Evolutionary conservation across 2,797 vertebrate species (phyloP).

Genomic region (Eulemur coronatus): DNA sequence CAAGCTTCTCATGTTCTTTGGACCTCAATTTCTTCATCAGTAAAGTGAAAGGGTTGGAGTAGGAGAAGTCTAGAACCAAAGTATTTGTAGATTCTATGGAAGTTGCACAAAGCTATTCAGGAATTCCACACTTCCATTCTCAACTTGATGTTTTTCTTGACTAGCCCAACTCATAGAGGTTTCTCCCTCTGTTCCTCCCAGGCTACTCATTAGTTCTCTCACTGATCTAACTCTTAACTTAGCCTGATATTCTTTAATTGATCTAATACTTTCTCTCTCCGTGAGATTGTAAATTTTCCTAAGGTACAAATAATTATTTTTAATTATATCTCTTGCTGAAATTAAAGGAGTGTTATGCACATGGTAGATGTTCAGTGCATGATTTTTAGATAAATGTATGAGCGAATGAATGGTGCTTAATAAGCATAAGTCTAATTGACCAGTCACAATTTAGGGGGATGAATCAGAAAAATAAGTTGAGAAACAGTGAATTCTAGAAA

Average conservation of each 20-base stretch:
- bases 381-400: neutral
- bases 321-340: neutral
- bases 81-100: neutral
- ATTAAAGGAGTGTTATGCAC: neutral
- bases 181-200: neutral
- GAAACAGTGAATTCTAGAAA: slow-evolving; percentile 21
- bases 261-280: neutral
- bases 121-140: neutral
- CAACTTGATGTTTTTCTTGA: neutral
- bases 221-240: neutral
- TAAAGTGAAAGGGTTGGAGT: neutral
- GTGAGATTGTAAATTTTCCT: neutral
- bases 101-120: neutral
- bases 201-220: neutral
- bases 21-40: neutral
- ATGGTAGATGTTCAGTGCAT: neutral
- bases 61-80: neutral
- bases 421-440: neutral
- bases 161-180: neutral
- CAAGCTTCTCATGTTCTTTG: neutral
- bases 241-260: neutral
- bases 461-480: neutral
- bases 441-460: neutral
- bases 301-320: neutral
- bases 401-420: neutral